Evolutionary conservation across 2,888 invertebrate genomes (phyloP).

Genomic region (Cephus pygmeus): DNA sequence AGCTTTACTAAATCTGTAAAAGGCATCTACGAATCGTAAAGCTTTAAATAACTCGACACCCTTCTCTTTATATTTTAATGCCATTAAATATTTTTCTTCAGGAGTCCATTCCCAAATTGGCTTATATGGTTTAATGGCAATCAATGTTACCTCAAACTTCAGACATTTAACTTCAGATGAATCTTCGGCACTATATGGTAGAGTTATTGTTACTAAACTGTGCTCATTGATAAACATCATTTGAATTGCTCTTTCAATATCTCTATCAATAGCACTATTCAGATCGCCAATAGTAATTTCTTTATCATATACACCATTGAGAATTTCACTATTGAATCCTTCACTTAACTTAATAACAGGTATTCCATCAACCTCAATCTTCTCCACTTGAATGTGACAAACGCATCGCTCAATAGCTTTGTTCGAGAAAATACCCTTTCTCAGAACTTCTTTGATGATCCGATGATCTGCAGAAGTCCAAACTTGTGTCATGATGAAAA

Average conservation of each 20-base stretch:
- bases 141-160: slow-evolving; percentile 65
- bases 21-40: slow-evolving; percentile 75
- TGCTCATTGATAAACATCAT: slow-evolving; percentile 69
- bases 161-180: slow-evolving; percentile 57
- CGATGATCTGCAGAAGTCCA: slow-evolving; percentile 33
- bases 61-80: slow-evolving; percentile 69
- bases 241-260: slow-evolving; percentile 69
- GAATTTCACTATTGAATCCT: slow-evolving; percentile 66
- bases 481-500: neutral
- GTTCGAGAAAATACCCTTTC: slow-evolving; percentile 35
- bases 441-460: slow-evolving; percentile 48
- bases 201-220: slow-evolving; percentile 63
- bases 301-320: slow-evolving; percentile 35
- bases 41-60: slow-evolving; percentile 76
- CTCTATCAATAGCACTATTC: slow-evolving; percentile 68
- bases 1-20: slow-evolving; percentile 78
- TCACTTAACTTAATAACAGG: slow-evolving; percentile 57
- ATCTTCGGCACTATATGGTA: slow-evolving; percentile 30
- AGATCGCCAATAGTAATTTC: slow-evolving; percentile 66
- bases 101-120: slow-evolving; percentile 71
- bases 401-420: slow-evolving; percentile 52
- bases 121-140: slow-evolving; percentile 66
- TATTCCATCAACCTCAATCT: slow-evolving; percentile 24
- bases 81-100: slow-evolving; percentile 68
- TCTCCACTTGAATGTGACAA: slow-evolving; percentile 47